Conservation (phyloP, 2,113 vertebrate species). For the Tichodroma muraria region DNA sequence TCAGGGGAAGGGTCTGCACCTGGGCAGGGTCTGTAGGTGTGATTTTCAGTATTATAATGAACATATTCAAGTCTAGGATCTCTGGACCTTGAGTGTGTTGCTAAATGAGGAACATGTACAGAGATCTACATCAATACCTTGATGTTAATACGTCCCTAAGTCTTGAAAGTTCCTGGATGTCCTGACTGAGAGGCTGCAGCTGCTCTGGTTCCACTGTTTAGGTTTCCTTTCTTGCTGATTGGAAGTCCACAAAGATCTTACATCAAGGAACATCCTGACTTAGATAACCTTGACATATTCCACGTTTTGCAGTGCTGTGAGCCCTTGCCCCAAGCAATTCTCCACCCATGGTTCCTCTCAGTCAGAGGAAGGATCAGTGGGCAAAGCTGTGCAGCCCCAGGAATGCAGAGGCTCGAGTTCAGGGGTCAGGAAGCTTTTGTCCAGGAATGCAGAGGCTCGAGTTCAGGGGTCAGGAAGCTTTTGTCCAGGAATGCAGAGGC, state of each 20-base stretch:
- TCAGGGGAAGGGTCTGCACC: not conserved
- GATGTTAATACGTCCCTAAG: not conserved
- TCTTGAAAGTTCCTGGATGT: not conserved
- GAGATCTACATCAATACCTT: not conserved
- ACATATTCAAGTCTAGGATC: not conserved
- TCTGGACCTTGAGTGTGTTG: not conserved
- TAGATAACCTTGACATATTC: not conserved
- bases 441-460: not conserved
- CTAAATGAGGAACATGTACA: not conserved
- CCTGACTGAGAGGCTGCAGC: not conserved
- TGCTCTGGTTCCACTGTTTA: not conserved
- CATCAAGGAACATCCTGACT: not conserved
- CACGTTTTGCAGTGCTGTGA: not conserved
- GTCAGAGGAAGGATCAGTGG: fast-evolving
- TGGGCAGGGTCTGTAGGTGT: not conserved
- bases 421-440: not conserved
- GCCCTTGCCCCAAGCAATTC: not conserved
- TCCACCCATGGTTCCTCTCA: fast-evolving
- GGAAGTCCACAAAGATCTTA: not conserved
- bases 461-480: not conserved
- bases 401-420: not conserved
- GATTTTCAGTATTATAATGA: not conserved
- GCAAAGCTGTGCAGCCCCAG: not conserved
- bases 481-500: no score
- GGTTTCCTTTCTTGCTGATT: not conserved